These are phyloP conservation scores for Chelidonichthys spinosus DNA, from an alignment of 2,797 vertebrate species.

Conservation along the genomic window DNA sequence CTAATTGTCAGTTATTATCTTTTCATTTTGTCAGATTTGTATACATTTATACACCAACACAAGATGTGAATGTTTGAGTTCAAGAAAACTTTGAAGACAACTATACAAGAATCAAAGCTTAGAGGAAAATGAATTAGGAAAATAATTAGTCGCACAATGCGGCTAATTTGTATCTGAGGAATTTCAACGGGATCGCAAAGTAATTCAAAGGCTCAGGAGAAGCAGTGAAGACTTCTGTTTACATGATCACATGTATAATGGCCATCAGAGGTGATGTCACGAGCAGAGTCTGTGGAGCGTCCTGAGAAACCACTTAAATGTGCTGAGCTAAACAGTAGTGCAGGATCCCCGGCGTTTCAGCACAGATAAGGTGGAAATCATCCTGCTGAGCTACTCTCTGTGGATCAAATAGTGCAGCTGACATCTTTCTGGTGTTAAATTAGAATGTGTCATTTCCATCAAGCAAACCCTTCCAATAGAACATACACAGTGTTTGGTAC, in stretches of 20 bases:
- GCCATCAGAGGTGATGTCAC: conserved; percentile 40
- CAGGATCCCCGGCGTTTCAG: conserved; percentile 15
- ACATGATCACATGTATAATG: conserved; percentile 21
- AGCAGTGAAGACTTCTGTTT: conserved; percentile 31
- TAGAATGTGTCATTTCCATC: conserved; percentile 23
- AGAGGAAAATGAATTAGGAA: conserved; percentile 25
- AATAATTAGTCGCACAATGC: conserved; percentile 32
- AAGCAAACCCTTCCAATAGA: conserved; percentile 23
- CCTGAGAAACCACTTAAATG: conserved; percentile 46
- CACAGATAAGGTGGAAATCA: conserved; percentile 41
- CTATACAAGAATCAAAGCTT: conserved; percentile 16
- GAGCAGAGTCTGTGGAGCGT: conserved; percentile 29
- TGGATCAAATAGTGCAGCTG: conserved; percentile 39
- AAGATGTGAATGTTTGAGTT: conserved; percentile 1
- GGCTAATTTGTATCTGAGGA: conserved; percentile 49
- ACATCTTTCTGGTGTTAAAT: conserved; percentile 23
- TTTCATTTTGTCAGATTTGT: conserved; percentile 8
- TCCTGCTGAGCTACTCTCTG: conserved; percentile 31
- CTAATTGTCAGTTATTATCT: conserved; percentile 6
- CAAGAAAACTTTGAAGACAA: conserved; percentile 3
- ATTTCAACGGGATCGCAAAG: conserved; percentile 34
- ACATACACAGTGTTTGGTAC: conserved; percentile 12
- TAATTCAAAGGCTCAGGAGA: conserved; percentile 29
- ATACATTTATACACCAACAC: conserved; percentile 30
- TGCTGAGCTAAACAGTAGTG: conserved; percentile 22